phyloP scores from a whole-genome alignment of 1,140 invertebrate genomes.

The Belonocnema kinseyi region DNA sequence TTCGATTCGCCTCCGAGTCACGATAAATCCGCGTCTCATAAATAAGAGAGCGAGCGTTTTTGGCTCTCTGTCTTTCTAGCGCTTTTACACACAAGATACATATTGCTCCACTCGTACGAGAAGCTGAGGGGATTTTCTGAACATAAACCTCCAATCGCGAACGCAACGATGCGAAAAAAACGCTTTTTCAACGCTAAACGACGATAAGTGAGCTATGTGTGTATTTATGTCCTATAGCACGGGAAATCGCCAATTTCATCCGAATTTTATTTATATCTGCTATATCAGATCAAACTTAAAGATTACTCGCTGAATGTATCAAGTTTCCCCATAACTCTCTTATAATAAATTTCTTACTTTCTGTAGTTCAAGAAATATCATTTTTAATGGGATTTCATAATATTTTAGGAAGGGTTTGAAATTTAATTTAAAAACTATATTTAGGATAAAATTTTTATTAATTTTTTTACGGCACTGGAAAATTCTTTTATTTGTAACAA shows the following conservation, averaged over 20 bases:
- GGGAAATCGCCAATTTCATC: background rate
- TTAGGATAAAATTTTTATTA: too few relatives aligned
- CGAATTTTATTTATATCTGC: background rate
- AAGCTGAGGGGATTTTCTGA: background rate
- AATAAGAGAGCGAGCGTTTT: conserved; percentile 42
- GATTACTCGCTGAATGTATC: too few relatives aligned
- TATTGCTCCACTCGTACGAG: conserved; percentile 40
- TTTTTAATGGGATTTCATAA: too few relatives aligned
- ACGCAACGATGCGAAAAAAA: background rate
- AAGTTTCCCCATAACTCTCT: too few relatives aligned
- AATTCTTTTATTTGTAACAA: too few relatives aligned
- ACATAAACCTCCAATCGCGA: conserved; percentile 9
- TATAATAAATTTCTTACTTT: too few relatives aligned
- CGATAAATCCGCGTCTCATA: conserved; percentile 48
- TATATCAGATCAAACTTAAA: too few relatives aligned
- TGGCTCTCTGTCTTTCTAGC: conserved; percentile 32
- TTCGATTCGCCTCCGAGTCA: conserved; percentile 39
- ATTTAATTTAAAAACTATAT: too few relatives aligned
- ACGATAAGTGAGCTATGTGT: background rate
- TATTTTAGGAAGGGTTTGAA: too few relatives aligned
- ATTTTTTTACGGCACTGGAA: too few relatives aligned
- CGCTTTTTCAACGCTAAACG: conserved; percentile 5
- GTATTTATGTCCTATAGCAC: background rate
- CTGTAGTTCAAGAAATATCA: too few relatives aligned
- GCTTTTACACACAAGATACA: conserved; percentile 39